A percentile compares a stretch with the other conserved stretches of the same genome.
Conservation (phyloP, 2,888 invertebrate species). For the Rotaria macrura region DNA sequence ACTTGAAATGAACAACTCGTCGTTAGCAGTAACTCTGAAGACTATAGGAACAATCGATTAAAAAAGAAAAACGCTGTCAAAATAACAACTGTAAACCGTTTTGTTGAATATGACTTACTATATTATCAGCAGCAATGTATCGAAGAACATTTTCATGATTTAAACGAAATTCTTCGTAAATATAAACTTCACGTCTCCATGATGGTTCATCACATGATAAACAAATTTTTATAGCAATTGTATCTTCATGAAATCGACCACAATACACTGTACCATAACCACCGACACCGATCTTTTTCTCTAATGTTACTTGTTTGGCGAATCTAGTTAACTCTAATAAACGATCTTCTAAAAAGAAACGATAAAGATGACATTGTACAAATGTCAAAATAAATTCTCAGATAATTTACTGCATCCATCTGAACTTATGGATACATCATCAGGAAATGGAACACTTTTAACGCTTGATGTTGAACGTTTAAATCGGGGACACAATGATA, state of each 20-base stretch:
- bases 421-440: too few species aligned
- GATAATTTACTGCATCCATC: background rate
- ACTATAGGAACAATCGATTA: too few species aligned
- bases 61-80: background rate
- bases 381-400: too few species aligned
- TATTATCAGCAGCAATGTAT: conserved; percentile 27
- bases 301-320: background rate
- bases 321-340: background rate
- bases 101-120: background rate
- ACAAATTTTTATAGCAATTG: conserved; percentile 24
- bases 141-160: conserved; percentile 28
- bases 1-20: too few species aligned
- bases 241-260: conserved; percentile 25
- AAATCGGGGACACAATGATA: too few species aligned
- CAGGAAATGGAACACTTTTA: too few species aligned
- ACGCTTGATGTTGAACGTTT: too few species aligned
- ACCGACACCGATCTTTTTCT: conserved; percentile 20
- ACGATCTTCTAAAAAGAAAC: background rate
- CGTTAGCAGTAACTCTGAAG: too few species aligned
- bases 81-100: background rate
- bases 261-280: conserved; percentile 24
- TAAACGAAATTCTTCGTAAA: conserved; percentile 21
- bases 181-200: conserved; percentile 23
- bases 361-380: too few species aligned
- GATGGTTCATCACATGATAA: conserved; percentile 24